Evolutionary conservation across 2,888 invertebrate species (phyloP).

Genomic region (Brenthis daphne): DNA sequence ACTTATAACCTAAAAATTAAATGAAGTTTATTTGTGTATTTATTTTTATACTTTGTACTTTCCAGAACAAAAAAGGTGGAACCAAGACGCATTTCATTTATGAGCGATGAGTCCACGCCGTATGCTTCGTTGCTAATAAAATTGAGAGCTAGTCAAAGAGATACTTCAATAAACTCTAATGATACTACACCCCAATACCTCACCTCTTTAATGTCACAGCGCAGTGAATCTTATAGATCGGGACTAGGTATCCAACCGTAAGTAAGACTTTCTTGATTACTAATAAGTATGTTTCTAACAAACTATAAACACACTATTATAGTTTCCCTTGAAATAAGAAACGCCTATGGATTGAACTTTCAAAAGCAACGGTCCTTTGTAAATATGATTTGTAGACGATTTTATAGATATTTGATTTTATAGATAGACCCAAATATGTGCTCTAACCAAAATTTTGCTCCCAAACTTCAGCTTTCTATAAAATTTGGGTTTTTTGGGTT

Average conservation of each 20-base stretch:
- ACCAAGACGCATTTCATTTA: conserved; percentile 63
- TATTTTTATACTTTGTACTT: background rate
- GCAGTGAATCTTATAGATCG: conserved; percentile 49
- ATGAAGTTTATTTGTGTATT: too few species aligned
- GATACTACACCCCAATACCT: conserved; percentile 38
- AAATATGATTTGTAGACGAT: too few species aligned
- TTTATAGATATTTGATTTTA: too few species aligned
- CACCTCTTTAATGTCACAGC: conserved; percentile 49
- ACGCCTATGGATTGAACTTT: too few species aligned
- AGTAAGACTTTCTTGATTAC: conserved; percentile 26
- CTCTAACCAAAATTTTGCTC: too few species aligned
- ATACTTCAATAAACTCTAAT: conserved; percentile 39
- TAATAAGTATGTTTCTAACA: background rate
- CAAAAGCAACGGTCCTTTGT: too few species aligned
- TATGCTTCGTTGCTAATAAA: conserved; percentile 53
- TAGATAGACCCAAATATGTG: too few species aligned
- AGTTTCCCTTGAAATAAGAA: too few species aligned
- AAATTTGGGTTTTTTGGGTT: too few species aligned
- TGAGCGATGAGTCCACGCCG: conserved; percentile 58
- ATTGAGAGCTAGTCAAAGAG: conserved; percentile 46
- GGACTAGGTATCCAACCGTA: conserved; percentile 45
- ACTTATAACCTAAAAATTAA: too few species aligned
- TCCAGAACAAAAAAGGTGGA: conserved; percentile 49
- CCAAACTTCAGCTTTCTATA: too few species aligned
- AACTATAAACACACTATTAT: background rate